These are phyloP conservation scores for Trachelus stipa DNA, from an alignment of 2,888 invertebrate genomes.

Conservation along the genomic window DNA sequence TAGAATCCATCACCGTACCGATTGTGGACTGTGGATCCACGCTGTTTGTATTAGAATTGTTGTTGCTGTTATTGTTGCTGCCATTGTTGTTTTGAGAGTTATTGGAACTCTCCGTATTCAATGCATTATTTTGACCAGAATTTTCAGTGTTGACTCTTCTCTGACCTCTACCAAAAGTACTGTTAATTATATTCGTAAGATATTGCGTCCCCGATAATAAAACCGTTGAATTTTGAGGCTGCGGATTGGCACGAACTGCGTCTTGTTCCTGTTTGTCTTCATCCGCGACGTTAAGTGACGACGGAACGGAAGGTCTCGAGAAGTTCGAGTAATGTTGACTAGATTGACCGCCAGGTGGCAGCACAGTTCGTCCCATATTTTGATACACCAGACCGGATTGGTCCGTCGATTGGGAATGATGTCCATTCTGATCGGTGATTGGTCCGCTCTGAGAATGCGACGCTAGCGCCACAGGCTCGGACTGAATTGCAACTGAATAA, in stretches of 20 bases:
- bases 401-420: not conserved
- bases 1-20: too few species aligned
- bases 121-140: too few species aligned
- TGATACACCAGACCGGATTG: not conserved
- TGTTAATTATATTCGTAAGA: constrained; percentile 33
- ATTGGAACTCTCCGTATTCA: too few species aligned
- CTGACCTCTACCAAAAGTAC: constrained; percentile 32
- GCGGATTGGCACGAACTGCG: not conserved
- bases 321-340: not conserved
- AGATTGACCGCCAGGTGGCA: too few species aligned
- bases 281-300: constrained; percentile 16
- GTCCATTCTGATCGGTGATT: not conserved
- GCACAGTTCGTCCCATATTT: too few species aligned
- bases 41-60: too few species aligned
- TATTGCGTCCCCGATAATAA: constrained; percentile 32
- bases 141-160: constrained; percentile 16
- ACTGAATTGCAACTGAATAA: constrained; percentile 38
- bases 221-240: constrained; percentile 6
- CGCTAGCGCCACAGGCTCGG: constrained; percentile 17
- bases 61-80: too few species aligned
- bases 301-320: not conserved
- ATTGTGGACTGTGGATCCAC: too few species aligned
- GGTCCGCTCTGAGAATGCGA: not conserved
- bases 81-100: too few species aligned
- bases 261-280: constrained; percentile 26